Evolutionary conservation across 1,140 invertebrate species (phyloP).

Genomic region (Mactra quadrangularis): DNA sequence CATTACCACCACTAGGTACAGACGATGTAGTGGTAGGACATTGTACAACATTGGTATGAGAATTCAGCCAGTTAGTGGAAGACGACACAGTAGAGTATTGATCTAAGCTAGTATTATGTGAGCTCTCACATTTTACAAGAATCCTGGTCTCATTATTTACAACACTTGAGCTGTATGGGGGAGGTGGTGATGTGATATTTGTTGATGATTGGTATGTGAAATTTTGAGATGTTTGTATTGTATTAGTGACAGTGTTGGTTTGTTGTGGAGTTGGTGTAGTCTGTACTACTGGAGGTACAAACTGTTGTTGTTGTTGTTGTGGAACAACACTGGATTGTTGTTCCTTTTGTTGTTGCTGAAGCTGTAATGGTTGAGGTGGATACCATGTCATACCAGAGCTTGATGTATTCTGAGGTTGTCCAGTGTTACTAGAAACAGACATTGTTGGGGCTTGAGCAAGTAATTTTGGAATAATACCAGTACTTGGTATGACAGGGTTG

Average conservation of each 20-base stretch:
- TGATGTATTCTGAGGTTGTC: neutral
- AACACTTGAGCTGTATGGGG: neutral
- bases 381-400: neutral
- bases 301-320: neutral
- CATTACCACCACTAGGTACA: neutral
- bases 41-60: no score
- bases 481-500: neutral
- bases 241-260: no score
- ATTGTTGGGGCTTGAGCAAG: neutral
- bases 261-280: neutral
- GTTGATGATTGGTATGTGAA: no score
- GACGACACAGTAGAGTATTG: no score
- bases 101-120: neutral
- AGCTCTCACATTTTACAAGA: neutral
- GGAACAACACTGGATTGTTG: no score
- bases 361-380: neutral
- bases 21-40: neutral
- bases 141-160: conserved; percentile 10
- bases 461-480: neutral
- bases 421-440: neutral
- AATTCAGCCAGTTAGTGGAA: no score
- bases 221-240: no score
- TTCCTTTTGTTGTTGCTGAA: neutral
- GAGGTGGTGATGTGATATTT: neutral
- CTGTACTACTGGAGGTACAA: neutral